Evolutionary conservation across 2,888 invertebrate genomes (phyloP), one percentile per base, ranked within the genome.

Genomic region (Heliothis peltigera): DNA sequence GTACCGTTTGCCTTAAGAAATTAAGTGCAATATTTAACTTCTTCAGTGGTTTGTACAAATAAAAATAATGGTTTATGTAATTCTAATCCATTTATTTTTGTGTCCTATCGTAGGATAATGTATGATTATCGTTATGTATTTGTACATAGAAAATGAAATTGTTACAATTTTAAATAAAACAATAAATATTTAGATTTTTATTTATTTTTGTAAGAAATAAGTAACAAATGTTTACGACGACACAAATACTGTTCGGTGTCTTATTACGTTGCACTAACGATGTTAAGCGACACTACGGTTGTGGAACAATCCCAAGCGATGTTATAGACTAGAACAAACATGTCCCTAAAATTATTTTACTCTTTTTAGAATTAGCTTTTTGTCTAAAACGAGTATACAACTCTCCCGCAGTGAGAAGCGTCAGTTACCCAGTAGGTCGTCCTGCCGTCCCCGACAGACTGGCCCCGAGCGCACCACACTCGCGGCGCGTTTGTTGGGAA

Each of bases 161-260:
- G 57, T 58, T 63, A 58, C 57, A 47, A 22, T 51, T 62, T 44
- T 48, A 12, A 67, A 71, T 74, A 70, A 75, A 75, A 70, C n/a
- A 18, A 32, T 21, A 17, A 6, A 0, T 7, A 17, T 4, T 28
- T n/a, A 1, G 0, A 6, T n/a, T 51, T 57, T 52, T 32, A 53
- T 75, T 75, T 69, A 58, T 55, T 55, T 19, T 55, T 48, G 1
- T 47, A 55, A n/a, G 7, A 49, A 48, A 32, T 49, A 46, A 17
- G 21, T 67, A 46, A 39, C 43, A 49, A 56, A 1, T 10, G 43
- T 19, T 25, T 46, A 46, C 15, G 4, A 46, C 6, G 15, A n/a
- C n/a, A 39, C n/a, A 39, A 39, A 39, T 39, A 39, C 39, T 39
- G 15, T 39, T 39, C n/a, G 39, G 39, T 39, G n/a, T 39, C 1